Conservation (phyloP, 2,888 invertebrate genomes). For the Balanococcus diminutus region DNA sequence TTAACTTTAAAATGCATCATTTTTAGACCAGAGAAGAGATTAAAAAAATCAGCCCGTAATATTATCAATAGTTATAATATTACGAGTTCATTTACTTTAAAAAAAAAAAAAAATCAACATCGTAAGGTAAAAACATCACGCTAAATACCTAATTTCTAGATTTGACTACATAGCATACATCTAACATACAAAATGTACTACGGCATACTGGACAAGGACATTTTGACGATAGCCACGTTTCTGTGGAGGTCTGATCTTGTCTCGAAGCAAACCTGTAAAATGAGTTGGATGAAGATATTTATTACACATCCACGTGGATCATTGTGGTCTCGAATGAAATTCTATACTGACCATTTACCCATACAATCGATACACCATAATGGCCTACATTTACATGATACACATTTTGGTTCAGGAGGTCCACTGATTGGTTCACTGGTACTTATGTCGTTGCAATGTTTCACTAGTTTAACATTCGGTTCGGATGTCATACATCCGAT, state of each 20-base stretch:
- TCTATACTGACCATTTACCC: slow-evolving; percentile 71
- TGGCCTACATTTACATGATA: slow-evolving; percentile 76
- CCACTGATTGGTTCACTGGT: slow-evolving; percentile 17
- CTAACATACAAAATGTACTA: slow-evolving; percentile 81
- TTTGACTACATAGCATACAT: slow-evolving; percentile 69
- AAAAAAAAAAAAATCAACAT: neutral
- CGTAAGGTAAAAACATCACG: neutral
- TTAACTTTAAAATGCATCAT: neutral
- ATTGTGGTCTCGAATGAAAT: neutral
- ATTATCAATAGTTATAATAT: neutral
- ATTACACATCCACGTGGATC: slow-evolving; percentile 38
- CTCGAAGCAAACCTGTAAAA: slow-evolving; percentile 75
- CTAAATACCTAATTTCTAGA: neutral
- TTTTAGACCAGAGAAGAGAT: neutral
- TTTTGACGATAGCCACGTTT: slow-evolving; percentile 79
- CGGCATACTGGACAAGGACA: slow-evolving; percentile 89
- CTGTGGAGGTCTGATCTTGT: slow-evolving; percentile 72
- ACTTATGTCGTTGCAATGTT: slow-evolving; percentile 68
- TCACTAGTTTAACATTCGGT: slow-evolving; percentile 80
- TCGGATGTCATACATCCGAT: slow-evolving; percentile 85
- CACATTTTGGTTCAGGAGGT: slow-evolving; percentile 53
- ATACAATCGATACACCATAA: slow-evolving; percentile 90
- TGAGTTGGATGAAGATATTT: neutral
- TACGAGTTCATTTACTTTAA: neutral
- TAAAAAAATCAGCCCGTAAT: neutral